Conservation (phyloP, 1,140 invertebrate species). For the Coenobita brevimanus region DNA sequence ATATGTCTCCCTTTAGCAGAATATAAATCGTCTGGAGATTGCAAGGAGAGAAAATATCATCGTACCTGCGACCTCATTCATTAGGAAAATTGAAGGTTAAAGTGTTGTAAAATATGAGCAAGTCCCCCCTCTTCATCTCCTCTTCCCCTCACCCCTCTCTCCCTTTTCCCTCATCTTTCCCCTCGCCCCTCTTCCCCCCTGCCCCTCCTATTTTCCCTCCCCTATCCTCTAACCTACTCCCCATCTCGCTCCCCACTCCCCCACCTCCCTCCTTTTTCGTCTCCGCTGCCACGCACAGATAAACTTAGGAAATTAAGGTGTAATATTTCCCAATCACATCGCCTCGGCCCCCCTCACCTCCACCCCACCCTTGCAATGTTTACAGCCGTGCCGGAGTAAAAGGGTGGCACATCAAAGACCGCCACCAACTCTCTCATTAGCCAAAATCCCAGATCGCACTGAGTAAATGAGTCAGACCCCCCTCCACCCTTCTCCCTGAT, state of each 20-base stretch:
- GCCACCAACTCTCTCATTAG: slow-evolving; percentile 32
- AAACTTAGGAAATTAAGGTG: not conserved
- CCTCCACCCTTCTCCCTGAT: slow-evolving; percentile 4
- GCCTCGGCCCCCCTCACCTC: not conserved
- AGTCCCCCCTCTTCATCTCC: too few relatives aligned
- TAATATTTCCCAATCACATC: slow-evolving; percentile 50
- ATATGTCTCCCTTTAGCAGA: too few relatives aligned
- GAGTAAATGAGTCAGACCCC: slow-evolving; percentile 48
- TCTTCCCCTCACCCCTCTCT: not conserved
- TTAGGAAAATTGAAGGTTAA: not conserved
- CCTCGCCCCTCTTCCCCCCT: not conserved
- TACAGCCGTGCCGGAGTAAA: slow-evolving; percentile 43
- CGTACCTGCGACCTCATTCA: too few relatives aligned
- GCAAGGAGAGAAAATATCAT: too few relatives aligned
- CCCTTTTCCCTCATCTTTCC: not conserved
- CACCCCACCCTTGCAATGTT: slow-evolving; percentile 12
- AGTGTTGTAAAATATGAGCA: too few relatives aligned
- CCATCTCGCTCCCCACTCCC: not conserved
- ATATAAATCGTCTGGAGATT: too few relatives aligned
- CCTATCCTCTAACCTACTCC: not conserved
- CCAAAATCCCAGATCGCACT: slow-evolving; percentile 52
- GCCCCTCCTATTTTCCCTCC: not conserved
- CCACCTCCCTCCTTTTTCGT: too few relatives aligned
- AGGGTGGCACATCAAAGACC: slow-evolving; percentile 31
- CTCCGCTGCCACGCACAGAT: not conserved